These are phyloP conservation scores for Isurus oxyrinchus DNA, from an alignment of 2,113 vertebrate species.

Conservation along the genomic window DNA sequence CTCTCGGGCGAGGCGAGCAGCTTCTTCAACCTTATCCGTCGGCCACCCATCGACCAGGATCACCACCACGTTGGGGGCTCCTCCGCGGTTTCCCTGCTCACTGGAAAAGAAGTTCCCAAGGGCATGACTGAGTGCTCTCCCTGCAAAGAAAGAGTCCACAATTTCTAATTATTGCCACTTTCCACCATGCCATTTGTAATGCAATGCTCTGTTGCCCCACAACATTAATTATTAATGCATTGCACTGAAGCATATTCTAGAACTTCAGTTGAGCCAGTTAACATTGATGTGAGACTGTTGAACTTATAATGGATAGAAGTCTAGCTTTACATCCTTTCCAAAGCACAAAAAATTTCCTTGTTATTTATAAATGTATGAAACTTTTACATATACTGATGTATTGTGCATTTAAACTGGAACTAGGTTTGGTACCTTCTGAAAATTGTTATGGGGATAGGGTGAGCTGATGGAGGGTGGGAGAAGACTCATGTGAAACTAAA, in stretches of 20 bases:
- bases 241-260: background rate
- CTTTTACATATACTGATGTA: background rate
- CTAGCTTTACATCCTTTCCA: background rate
- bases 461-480: background rate
- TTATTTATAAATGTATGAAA: background rate
- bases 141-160: conserved; percentile 50
- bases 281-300: background rate
- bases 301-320: background rate
- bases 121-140: conserved; percentile 83
- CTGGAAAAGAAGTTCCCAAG: conserved; percentile 88
- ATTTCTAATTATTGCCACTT: background rate
- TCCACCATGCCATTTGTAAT: background rate
- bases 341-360: background rate
- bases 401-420: background rate
- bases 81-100: conserved; percentile 79
- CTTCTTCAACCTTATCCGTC: conserved; percentile 84
- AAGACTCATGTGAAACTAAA: too few species aligned
- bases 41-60: conserved; percentile 96
- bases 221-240: background rate
- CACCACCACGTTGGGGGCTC: conserved; percentile 81
- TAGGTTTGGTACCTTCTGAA: background rate
- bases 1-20: conserved; percentile 82
- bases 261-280: background rate
- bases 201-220: background rate
- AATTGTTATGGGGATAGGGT: background rate